phyloP scores from a whole-genome alignment of 2,888 invertebrate genomes.

The Penaeus monodon region DNA sequence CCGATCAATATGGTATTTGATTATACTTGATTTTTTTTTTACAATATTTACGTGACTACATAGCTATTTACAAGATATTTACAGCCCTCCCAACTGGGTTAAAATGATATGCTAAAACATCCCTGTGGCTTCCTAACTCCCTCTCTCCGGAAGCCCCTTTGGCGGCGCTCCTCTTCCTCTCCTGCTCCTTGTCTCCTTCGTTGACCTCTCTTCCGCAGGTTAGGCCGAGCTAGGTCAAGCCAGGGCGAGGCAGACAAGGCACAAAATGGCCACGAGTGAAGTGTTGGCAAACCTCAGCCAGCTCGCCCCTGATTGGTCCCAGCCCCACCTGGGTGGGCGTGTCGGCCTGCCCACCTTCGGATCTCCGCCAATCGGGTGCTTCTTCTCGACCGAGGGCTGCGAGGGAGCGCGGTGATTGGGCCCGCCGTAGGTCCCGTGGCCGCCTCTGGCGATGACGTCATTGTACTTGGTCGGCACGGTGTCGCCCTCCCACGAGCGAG shows the following conservation, averaged over 20 bases:
- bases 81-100: too few species aligned
- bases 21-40: too few species aligned
- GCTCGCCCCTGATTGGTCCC: not conserved
- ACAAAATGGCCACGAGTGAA: constrained; percentile 13
- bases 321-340: constrained; percentile 12
- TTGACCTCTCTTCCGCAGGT: not conserved
- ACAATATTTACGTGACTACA: too few species aligned
- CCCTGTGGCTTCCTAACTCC: too few species aligned
- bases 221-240: not conserved
- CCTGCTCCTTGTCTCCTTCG: not conserved
- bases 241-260: not conserved
- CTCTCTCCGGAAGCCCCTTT: not conserved
- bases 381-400: constrained; percentile 16
- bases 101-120: too few species aligned
- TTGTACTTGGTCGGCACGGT: not conserved
- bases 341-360: constrained; percentile 5
- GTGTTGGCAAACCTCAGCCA: not conserved
- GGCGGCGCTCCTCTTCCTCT: not conserved
- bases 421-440: constrained; percentile 11
- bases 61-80: too few species aligned
- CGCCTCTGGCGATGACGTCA: constrained; percentile 16
- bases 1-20: too few species aligned
- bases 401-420: constrained; percentile 32
- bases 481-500: constrained; percentile 16
- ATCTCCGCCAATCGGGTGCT: not conserved